These are phyloP conservation scores for Thinocorus orbignyianus DNA, from an alignment of 2,113 vertebrate genomes.

Conservation along the genomic window DNA sequence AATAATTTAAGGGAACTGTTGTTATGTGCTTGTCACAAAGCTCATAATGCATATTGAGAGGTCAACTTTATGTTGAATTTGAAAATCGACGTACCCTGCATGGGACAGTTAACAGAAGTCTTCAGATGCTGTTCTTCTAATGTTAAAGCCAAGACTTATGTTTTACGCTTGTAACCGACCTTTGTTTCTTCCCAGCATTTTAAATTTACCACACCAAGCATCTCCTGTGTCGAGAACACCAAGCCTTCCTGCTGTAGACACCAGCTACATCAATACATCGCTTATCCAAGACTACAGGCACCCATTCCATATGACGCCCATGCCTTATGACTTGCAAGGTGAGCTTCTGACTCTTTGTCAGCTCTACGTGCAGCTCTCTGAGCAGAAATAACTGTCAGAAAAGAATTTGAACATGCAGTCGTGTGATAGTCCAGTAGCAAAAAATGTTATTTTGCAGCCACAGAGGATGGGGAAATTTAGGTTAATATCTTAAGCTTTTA, in stretches of 20 bases:
- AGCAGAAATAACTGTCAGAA: accelerated
- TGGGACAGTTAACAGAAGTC: not conserved
- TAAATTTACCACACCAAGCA: conserved; percentile 92
- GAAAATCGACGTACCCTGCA: not conserved
- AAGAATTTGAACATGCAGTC: not conserved
- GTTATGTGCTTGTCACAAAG: not conserved
- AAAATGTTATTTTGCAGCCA: not conserved
- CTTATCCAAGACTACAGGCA: conserved; percentile 97
- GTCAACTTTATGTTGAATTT: not conserved
- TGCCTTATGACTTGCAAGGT: conserved; percentile 95
- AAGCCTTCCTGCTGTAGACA: conserved; percentile 92
- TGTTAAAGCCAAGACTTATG: not conserved
- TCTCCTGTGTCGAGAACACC: conserved; percentile 93
- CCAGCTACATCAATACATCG: conserved; percentile 93
- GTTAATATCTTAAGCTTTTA: not conserved
- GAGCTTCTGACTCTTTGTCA: not conserved
- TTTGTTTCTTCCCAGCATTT: conserved; percentile 70
- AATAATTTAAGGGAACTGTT: too few relatives aligned
- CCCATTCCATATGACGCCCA: conserved; percentile 90
- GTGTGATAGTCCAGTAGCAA: not conserved
- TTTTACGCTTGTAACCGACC: not conserved
- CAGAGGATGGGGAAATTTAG: not conserved
- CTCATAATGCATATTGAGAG: accelerated
- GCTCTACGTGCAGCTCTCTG: not conserved
- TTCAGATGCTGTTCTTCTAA: not conserved